Evolutionary conservation across 2,113 vertebrate genomes (phyloP).

Genomic region (Oxygymnocypris stewartii): DNA sequence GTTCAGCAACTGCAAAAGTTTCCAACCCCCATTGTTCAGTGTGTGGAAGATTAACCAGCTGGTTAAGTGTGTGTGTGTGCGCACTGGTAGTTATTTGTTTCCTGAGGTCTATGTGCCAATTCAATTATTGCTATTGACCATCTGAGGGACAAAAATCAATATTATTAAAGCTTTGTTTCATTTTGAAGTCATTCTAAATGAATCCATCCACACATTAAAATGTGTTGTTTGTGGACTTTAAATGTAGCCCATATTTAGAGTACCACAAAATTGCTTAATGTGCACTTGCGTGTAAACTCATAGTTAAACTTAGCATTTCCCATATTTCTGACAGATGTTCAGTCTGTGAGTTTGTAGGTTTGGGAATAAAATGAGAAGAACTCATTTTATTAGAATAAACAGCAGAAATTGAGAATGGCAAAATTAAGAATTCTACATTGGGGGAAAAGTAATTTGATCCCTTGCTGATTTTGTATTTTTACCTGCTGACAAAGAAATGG

Average conservation of each 20-base stretch:
- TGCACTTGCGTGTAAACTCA: conserved; percentile 1
- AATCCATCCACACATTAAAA: conserved; percentile 1
- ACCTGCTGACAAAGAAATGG: too few relatives aligned
- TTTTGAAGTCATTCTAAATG: background rate
- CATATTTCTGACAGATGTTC: conserved; percentile 23
- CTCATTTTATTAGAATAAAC: background rate
- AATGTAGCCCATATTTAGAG: background rate
- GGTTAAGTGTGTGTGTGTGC: background rate
- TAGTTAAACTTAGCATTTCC: background rate
- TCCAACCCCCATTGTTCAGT: background rate
- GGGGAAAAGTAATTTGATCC: too few relatives aligned
- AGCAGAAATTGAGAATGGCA: background rate
- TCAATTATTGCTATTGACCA: background rate
- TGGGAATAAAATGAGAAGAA: background rate
- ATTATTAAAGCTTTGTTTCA: background rate
- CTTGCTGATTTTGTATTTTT: too few relatives aligned
- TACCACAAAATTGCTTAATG: background rate
- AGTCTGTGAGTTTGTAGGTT: background rate
- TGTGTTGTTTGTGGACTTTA: background rate
- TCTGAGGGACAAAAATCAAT: conserved; percentile 3
- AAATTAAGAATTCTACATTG: background rate
- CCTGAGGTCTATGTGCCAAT: background rate
- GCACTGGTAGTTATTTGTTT: background rate
- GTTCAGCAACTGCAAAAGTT: background rate
- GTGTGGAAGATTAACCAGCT: conserved; percentile 10